phyloP scores from a whole-genome alignment of 2,888 invertebrate genomes.

The Watsonalla binaria region DNA sequence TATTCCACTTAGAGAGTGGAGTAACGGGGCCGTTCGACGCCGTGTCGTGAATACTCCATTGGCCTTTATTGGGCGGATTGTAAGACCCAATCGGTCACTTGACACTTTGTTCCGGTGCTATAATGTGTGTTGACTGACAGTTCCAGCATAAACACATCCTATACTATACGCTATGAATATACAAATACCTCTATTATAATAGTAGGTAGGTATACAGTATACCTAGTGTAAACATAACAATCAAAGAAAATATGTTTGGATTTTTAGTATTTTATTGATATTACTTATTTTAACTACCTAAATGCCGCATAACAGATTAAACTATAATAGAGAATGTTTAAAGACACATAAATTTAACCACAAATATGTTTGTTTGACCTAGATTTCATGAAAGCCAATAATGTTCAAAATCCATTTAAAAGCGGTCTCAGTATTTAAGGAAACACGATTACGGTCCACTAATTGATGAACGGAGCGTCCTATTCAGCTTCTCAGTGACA shows the following conservation, averaged over 20 bases:
- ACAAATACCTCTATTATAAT: constrained; percentile 11
- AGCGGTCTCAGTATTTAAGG: constrained; percentile 17
- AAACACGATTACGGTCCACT: constrained; percentile 24
- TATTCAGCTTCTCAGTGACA: constrained; percentile 12
- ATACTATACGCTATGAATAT: neutral
- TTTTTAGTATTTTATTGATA: too few relatives aligned
- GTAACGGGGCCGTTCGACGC: constrained; percentile 46
- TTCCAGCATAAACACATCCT: neutral
- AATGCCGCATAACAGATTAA: too few relatives aligned
- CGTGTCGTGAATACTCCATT: constrained; percentile 50
- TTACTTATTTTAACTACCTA: too few relatives aligned
- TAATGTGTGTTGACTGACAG: neutral
- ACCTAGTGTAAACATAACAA: too few relatives aligned
- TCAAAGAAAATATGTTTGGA: too few relatives aligned
- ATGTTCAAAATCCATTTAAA: constrained; percentile 15
- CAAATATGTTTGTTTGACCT: constrained; percentile 25
- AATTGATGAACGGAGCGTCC: constrained; percentile 34
- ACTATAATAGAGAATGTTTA: too few relatives aligned
- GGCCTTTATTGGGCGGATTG: constrained; percentile 19
- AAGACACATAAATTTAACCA: constrained; percentile 8
- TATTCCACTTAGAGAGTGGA: constrained; percentile 56
- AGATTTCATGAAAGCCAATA: constrained; percentile 21
- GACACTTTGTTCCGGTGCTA: constrained; percentile 19
- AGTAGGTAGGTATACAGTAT: neutral
- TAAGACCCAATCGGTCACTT: constrained; percentile 6